These are phyloP conservation scores for Drusus annulatus DNA, from an alignment of 1,140 invertebrate genomes.

Conservation along the genomic window DNA sequence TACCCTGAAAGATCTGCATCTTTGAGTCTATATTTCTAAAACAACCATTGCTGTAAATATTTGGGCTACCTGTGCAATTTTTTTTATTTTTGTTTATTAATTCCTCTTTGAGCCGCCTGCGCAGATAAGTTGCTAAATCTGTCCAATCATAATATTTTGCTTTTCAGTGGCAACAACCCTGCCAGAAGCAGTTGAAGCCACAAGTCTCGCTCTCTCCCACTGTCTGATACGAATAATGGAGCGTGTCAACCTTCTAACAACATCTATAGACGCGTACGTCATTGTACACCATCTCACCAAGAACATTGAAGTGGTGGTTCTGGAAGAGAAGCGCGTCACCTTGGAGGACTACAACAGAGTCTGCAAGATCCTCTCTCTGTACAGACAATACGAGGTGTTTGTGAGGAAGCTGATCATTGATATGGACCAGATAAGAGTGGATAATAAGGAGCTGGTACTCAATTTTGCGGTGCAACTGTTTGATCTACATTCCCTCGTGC, in stretches of 20 bases:
- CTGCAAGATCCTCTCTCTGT: conserved; percentile 72
- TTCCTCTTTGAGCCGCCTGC: too few species aligned
- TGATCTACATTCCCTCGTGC: conserved; percentile 73
- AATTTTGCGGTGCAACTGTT: conserved; percentile 67
- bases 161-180: conserved; percentile 74
- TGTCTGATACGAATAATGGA: conserved; percentile 73
- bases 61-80: too few species aligned
- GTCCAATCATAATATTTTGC: conserved; percentile 26
- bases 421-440: conserved; percentile 69
- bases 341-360: conserved; percentile 67
- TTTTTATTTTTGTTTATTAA: too few species aligned
- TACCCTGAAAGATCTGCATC: too few species aligned
- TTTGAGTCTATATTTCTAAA: too few species aligned
- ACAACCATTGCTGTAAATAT: too few species aligned
- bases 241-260: conserved; percentile 75
- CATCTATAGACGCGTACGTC: conserved; percentile 70
- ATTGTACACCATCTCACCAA: conserved; percentile 63
- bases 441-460: conserved; percentile 66
- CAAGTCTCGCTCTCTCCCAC: conserved; percentile 69
- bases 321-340: conserved; percentile 43
- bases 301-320: conserved; percentile 59
- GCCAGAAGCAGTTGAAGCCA: conserved; percentile 72
- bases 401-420: conserved; percentile 73
- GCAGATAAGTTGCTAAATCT: not conserved
- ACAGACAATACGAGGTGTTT: conserved; percentile 76